Base-by-base conservation (phyloP, 2,113 vertebrate species). In the Chinchilla lanigera region DNA sequence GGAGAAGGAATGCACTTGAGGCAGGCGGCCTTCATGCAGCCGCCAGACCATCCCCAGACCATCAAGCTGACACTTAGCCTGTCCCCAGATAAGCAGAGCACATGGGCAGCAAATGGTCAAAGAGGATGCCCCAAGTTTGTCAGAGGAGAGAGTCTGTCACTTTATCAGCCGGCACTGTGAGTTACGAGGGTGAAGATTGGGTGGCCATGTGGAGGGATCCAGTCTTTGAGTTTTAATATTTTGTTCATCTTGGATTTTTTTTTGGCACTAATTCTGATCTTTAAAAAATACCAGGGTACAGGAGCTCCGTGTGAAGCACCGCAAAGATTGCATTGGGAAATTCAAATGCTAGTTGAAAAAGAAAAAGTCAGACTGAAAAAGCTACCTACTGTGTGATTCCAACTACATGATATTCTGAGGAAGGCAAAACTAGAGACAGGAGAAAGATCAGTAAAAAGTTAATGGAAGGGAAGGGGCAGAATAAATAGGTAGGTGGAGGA, bases 1-100 rank as follows among this genome's bases (percentile, higher is more conserved):
- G 4, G 3, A 35, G 94, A 61, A 96, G 96, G 97, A 86, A 86
- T 90, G 82, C 82, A 80, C 58, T 69, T 20, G 16, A 9, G 5
- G 87, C 54, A 24, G 84, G 86, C 80, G n/a, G 93, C 67, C 33
- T 69, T 82, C 93, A 35, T n/a, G 63, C 28, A 83, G 56, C 80
- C 12, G 5, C 80, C 54, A 54, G 75, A 54, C 86, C 52, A 9
- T 61, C 54, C 84, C 80, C 85, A 78, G 41, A 12, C 61, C 50
- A 65, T 67, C 78, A 5, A 24, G 95, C 89, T 86, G 33, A 95
- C 82, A 35, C 47, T 81, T 71, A 33, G 54, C 95, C 0, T 19
- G 84, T 44, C 50, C 54, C 12, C n/a, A 91, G 88, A 61, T 54
- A 90, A 78, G 61, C 20, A 78, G 82, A 92, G n/a, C 22, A 47